Conservation (phyloP, 2,113 vertebrate species). For the Salvelinus sp. region DNA sequence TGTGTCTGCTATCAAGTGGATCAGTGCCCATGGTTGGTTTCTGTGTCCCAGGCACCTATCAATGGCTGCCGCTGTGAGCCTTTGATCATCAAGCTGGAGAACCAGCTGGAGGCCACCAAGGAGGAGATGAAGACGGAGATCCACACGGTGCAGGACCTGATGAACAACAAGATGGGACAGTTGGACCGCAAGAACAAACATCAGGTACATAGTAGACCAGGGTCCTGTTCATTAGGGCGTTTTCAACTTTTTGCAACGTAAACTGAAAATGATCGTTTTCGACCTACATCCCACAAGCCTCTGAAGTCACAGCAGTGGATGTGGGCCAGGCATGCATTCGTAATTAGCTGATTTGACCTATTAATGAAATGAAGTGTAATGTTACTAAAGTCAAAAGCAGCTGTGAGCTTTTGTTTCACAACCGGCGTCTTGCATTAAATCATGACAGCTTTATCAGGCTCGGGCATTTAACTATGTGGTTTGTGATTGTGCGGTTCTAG, state of each 20-base stretch:
- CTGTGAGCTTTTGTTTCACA: not conserved
- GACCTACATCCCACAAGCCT: too few species aligned
- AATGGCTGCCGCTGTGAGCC: slow-evolving; percentile 96
- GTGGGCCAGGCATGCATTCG: not conserved
- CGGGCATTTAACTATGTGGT: too few species aligned
- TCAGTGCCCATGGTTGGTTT: not conserved
- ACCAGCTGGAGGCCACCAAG: slow-evolving; percentile 92
- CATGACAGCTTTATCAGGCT: not conserved
- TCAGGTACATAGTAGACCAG: slow-evolving; percentile 73
- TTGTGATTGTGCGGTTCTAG: slow-evolving; percentile 60
- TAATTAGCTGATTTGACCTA: not conserved
- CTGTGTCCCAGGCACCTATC: slow-evolving; percentile 82
- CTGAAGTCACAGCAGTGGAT: not conserved
- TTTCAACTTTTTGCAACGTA: too few species aligned
- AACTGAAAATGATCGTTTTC: too few species aligned
- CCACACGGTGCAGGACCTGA: slow-evolving; percentile 85
- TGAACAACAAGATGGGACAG: slow-evolving; percentile 92
- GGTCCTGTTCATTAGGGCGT: not conserved
- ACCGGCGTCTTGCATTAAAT: not conserved
- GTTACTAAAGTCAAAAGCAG: too few species aligned
- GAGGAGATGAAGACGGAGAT: slow-evolving; percentile 95
- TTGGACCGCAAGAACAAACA: slow-evolving; percentile 89
- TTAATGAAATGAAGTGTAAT: not conserved
- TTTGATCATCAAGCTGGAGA: slow-evolving; percentile 91
- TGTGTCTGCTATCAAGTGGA: not conserved